Evolutionary conservation across 2,113 vertebrate genomes (phyloP).

Genomic region (Spea multiplicata): DNA sequence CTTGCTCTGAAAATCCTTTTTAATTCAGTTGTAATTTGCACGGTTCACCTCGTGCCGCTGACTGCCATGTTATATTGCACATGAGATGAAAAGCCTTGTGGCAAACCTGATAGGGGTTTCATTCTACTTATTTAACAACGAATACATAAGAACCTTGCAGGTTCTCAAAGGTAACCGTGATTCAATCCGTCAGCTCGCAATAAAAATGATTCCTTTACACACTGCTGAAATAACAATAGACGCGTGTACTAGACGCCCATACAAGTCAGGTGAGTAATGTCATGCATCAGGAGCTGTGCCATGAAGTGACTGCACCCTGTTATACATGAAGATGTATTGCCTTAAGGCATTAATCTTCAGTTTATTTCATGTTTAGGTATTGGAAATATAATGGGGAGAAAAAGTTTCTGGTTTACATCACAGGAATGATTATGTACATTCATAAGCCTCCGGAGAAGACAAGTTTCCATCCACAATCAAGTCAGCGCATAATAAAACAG

Average conservation of each 20-base stretch:
- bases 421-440: neutral
- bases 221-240: constrained; percentile 14
- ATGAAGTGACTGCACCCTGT: neutral
- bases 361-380: neutral
- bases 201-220: constrained; percentile 37
- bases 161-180: constrained; percentile 24
- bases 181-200: constrained; percentile 18
- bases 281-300: neutral
- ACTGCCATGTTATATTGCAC: constrained; percentile 20
- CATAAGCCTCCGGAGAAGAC: neutral
- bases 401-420: neutral
- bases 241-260: constrained; percentile 13
- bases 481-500: neutral
- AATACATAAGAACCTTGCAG: neutral
- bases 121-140: constrained; percentile 1
- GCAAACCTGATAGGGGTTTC: constrained; percentile 21
- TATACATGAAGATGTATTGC: neutral
- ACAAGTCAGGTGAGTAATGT: constrained; percentile 1
- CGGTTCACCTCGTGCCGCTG: constrained; percentile 11
- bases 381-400: neutral
- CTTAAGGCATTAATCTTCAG: neutral
- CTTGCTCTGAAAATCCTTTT: constrained; percentile 21
- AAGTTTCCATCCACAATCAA: neutral
- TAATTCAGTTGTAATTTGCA: constrained; percentile 35
- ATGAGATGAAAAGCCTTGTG: constrained; percentile 10